Evolutionary conservation across 2,113 vertebrate species (phyloP).

Genomic region (Mus spicilegus): DNA sequence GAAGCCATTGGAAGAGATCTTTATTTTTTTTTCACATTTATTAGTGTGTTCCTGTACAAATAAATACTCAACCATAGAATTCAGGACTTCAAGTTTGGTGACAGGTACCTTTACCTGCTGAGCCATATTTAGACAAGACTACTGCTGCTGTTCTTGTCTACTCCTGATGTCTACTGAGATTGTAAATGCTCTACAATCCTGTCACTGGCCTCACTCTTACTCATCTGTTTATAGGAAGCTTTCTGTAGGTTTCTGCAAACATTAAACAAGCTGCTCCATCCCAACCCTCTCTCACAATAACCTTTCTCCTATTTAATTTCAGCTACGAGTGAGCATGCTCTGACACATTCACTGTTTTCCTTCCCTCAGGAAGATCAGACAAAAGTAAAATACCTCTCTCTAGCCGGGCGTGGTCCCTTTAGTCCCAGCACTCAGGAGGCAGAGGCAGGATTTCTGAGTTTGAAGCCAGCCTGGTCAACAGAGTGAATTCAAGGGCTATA

Average conservation of each 20-base stretch:
- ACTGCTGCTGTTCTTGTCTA: not conserved
- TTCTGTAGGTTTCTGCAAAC: not conserved
- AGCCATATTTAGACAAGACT: not conserved
- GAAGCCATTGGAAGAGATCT: not conserved
- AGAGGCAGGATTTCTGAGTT: too few species aligned
- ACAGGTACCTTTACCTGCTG: not conserved
- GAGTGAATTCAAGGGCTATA: too few species aligned
- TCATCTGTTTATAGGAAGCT: not conserved
- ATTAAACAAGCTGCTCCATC: not conserved
- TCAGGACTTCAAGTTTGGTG: not conserved
- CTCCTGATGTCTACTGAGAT: too few species aligned
- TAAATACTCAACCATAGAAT: not conserved
- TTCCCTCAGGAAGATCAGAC: not conserved
- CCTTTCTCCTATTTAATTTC: not conserved
- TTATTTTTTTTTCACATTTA: not conserved
- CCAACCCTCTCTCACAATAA: not conserved
- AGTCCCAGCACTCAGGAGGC: too few species aligned
- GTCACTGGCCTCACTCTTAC: not conserved
- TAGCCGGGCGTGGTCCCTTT: too few species aligned
- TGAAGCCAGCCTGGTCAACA: too few species aligned
- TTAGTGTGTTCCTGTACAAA: not conserved
- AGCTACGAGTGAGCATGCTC: rapidly evolving
- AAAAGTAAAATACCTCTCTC: not conserved
- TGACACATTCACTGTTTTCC: not conserved
- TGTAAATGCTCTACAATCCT: not conserved